Evolutionary conservation across 92 coral and sea anemone species (phyloP).

Genomic region (Anthopleura xanthogrammica): DNA sequence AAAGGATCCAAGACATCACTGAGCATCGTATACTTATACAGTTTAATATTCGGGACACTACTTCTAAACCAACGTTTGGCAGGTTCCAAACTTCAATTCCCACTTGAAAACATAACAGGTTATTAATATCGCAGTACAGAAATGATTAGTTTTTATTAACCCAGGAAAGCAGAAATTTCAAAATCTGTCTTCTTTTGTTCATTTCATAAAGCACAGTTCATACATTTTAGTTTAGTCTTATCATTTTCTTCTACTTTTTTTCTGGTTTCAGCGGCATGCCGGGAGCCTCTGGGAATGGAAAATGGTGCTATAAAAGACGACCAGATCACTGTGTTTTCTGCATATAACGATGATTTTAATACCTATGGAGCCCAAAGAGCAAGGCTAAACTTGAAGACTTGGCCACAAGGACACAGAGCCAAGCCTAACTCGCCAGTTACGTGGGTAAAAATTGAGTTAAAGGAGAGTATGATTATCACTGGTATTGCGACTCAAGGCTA

Average conservation of each 20-base stretch:
- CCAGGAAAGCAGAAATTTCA: background rate
- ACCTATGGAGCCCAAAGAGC: slow-evolving; percentile 83
- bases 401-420: slow-evolving; percentile 82
- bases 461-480: slow-evolving; percentile 66
- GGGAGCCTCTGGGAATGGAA: slow-evolving; percentile 62
- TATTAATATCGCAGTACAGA: background rate
- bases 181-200: background rate
- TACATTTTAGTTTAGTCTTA: background rate
- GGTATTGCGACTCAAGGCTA: slow-evolving; percentile 80
- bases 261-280: slow-evolving; percentile 62
- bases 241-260: background rate
- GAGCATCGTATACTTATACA: background rate
- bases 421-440: slow-evolving; percentile 33
- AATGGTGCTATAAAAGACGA: slow-evolving; percentile 57
- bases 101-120: slow-evolving; percentile 42
- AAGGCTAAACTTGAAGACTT: slow-evolving; percentile 61
- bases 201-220: background rate
- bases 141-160: background rate
- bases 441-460: slow-evolving; percentile 71
- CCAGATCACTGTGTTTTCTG: slow-evolving; percentile 72
- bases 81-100: slow-evolving; percentile 8
- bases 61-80: slow-evolving; percentile 5
- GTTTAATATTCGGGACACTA: slow-evolving; percentile 7
- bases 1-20: background rate
- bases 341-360: slow-evolving; percentile 56